Percentiles rank a stretch among this genome's conserved stretches.
These are phyloP conservation scores for Formica selysi DNA, from an alignment of 1,140 invertebrate genomes.

Conservation along the genomic window DNA sequence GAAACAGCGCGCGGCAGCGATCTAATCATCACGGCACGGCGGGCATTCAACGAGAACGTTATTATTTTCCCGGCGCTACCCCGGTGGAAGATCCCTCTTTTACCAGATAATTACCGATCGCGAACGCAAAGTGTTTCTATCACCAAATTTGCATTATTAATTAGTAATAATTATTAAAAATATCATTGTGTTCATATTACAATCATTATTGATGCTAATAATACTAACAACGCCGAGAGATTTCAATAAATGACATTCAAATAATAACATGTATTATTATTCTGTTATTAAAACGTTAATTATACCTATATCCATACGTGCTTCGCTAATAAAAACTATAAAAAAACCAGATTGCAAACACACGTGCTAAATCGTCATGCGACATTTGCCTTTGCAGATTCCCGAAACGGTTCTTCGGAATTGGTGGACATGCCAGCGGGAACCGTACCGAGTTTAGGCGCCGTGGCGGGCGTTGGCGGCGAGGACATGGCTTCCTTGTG, in stretches of 20 bases:
- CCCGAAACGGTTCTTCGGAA: slow-evolving; percentile 83
- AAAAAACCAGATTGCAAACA: background rate
- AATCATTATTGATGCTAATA: slow-evolving; percentile 53
- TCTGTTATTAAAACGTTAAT: slow-evolving; percentile 38
- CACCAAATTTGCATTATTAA: slow-evolving; percentile 55
- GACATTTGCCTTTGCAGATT: slow-evolving; percentile 76
- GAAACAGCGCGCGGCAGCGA: slow-evolving; percentile 56
- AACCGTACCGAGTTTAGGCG: slow-evolving; percentile 79
- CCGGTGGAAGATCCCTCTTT: background rate
- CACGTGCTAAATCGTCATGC: background rate
- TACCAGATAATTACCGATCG: slow-evolving; percentile 50
- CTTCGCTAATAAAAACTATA: background rate
- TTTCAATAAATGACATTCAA: slow-evolving; percentile 51
- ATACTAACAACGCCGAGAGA: slow-evolving; percentile 29
- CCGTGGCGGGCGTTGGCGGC: slow-evolving; percentile 82
- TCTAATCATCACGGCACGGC: slow-evolving; percentile 45
- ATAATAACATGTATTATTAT: slow-evolving; percentile 36
- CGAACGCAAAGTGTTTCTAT: slow-evolving; percentile 48
- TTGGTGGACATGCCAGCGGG: slow-evolving; percentile 81
- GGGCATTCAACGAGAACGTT: slow-evolving; percentile 38
- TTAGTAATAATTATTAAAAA: slow-evolving; percentile 61
- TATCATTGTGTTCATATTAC: slow-evolving; percentile 48
- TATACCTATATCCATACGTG: background rate
- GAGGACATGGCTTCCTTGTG: slow-evolving; percentile 92
- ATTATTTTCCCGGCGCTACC: slow-evolving; percentile 27